These are phyloP conservation scores for Lanistes nyassanus DNA, from an alignment of 1,140 invertebrate genomes.

Conservation along the genomic window DNA sequence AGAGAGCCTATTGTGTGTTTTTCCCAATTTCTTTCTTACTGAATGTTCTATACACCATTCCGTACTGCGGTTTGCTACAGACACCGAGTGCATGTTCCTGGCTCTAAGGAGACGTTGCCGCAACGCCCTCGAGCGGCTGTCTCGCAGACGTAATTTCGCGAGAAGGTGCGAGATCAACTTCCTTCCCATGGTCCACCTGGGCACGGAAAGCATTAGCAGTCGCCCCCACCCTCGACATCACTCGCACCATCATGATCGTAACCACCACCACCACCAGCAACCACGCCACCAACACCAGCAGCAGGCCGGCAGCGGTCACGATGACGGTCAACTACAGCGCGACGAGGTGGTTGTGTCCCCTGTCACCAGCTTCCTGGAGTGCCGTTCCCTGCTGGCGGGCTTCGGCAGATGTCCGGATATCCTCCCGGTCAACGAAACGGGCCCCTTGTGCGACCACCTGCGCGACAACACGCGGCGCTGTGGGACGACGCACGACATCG, in stretches of 20 bases:
- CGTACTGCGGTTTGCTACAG: too few species aligned
- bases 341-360: not conserved
- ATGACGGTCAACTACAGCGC: not conserved
- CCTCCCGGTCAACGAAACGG: slow-evolving; percentile 64
- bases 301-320: not conserved
- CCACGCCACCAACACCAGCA: not conserved
- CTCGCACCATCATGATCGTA: too few species aligned
- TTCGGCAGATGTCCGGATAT: slow-evolving; percentile 66
- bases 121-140: slow-evolving; percentile 57
- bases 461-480: slow-evolving; percentile 68
- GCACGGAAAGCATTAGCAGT: not conserved
- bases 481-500: slow-evolving; percentile 65
- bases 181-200: slow-evolving; percentile 64
- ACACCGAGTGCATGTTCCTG: slow-evolving; percentile 60
- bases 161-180: slow-evolving; percentile 69
- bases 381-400: slow-evolving; percentile 60
- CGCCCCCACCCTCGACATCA: not conserved
- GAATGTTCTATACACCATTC: too few species aligned
- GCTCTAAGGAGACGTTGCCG: slow-evolving; percentile 64
- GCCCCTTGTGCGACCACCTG: slow-evolving; percentile 69
- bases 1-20: too few species aligned
- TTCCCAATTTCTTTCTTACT: too few species aligned
- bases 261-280: not conserved
- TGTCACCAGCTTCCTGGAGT: slow-evolving; percentile 57
- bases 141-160: slow-evolving; percentile 54